Conservation (phyloP, 2,113 vertebrate species). For the human region GRCh38 chr1:22574501-22575000, state of each 20-base stretch:
- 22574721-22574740: not conserved
- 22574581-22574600: not conserved
- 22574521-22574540: not conserved
- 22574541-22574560: rapidly evolving
- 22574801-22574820: not conserved
- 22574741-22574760: rapidly evolving
- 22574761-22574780: not conserved
- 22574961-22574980: too few species aligned
- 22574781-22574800: rapidly evolving
- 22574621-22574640: not conserved
- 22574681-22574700: rapidly evolving
- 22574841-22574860: not conserved
- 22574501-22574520: not conserved
- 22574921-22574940: rapidly evolving
- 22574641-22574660: rapidly evolving
- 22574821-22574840: rapidly evolving
- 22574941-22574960: too few species aligned
- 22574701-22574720: not conserved
- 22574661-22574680: rapidly evolving
- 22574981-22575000: too few species aligned
- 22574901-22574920: rapidly evolving
- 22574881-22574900: rapidly evolving
- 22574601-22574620: not conserved
- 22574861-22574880: rapidly evolving
- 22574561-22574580: not conserved